Percentiles rank a stretch among this genome's conserved stretches.
Evolutionary conservation across 2,888 invertebrate species (phyloP).

Genomic region (Orgyia antiqua): DNA sequence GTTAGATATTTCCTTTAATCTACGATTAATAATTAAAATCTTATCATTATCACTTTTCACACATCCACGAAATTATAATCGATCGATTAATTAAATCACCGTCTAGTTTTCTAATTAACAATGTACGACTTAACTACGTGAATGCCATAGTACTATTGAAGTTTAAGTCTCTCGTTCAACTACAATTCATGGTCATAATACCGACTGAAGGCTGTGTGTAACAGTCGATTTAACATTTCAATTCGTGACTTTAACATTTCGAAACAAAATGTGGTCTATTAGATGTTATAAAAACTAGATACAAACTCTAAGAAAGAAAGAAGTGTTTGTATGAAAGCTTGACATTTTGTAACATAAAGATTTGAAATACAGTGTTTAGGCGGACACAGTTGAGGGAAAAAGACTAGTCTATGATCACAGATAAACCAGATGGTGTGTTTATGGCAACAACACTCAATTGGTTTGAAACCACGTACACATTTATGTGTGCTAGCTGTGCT

Average conservation of each 20-base stretch:
- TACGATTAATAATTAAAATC: constrained; percentile 9
- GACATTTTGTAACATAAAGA: too few relatives aligned
- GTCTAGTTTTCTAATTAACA: neutral
- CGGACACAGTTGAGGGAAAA: too few relatives aligned
- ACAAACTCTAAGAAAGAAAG: too few relatives aligned
- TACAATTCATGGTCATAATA: neutral
- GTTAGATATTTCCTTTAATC: constrained; percentile 24
- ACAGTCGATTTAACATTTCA: neutral
- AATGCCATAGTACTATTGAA: constrained; percentile 1
- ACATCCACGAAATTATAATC: neutral
- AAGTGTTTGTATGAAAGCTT: too few relatives aligned
- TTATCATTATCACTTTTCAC: constrained; percentile 1
- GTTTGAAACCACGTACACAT: too few relatives aligned
- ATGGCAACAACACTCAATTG: too few relatives aligned
- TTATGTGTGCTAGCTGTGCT: too few relatives aligned
- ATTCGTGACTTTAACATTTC: constrained; percentile 3
- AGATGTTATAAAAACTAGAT: too few relatives aligned
- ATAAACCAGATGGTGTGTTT: too few relatives aligned
- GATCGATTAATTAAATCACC: neutral
- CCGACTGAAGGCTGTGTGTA: neutral
- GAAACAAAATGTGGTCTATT: too few relatives aligned
- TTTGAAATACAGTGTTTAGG: too few relatives aligned
- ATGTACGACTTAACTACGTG: neutral
- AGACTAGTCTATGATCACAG: too few relatives aligned
- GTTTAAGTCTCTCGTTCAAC: neutral